phyloP scores from a whole-genome alignment of 2,888 invertebrate species.

The Phengaris arion region DNA sequence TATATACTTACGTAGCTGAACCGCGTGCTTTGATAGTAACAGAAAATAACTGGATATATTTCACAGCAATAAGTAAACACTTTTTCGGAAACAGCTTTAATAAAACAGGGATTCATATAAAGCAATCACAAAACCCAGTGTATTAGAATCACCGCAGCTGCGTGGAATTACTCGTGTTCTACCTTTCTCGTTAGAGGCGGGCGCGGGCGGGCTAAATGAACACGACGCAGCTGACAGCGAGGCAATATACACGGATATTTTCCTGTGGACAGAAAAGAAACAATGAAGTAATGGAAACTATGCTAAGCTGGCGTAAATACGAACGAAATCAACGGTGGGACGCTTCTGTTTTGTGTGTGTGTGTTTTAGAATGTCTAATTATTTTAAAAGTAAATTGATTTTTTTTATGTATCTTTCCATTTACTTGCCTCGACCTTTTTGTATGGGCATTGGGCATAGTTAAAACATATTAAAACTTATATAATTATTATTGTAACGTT shows the following conservation, averaged over 20 bases:
- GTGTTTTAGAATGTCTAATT: too few species aligned
- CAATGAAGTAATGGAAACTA: slow-evolving; percentile 18
- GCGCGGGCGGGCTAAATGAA: slow-evolving; percentile 39
- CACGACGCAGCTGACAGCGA: slow-evolving; percentile 40
- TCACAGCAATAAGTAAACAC: too few species aligned
- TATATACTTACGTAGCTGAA: too few species aligned
- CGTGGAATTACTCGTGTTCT: slow-evolving; percentile 42
- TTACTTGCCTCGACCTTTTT: too few species aligned
- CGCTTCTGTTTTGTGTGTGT: not conserved
- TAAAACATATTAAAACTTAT: too few species aligned
- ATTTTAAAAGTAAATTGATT: too few species aligned
- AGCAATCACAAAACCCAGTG: slow-evolving; percentile 31
- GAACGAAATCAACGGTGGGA: not conserved
- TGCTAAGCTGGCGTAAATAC: slow-evolving; percentile 12
- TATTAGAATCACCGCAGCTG: slow-evolving; percentile 39
- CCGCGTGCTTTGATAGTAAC: too few species aligned
- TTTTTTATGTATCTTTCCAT: too few species aligned
- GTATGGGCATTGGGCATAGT: too few species aligned
- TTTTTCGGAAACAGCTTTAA: not conserved
- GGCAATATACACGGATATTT: slow-evolving; percentile 36
- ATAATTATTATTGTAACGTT: too few species aligned
- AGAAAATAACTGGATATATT: too few species aligned
- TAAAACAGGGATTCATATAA: not conserved
- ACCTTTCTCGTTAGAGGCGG: slow-evolving; percentile 40
- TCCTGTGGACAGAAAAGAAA: slow-evolving; percentile 32